These are phyloP conservation scores for Aselliscus stoliczkanus DNA, from an alignment of 2,797 vertebrate genomes.

Conservation along the genomic window DNA sequence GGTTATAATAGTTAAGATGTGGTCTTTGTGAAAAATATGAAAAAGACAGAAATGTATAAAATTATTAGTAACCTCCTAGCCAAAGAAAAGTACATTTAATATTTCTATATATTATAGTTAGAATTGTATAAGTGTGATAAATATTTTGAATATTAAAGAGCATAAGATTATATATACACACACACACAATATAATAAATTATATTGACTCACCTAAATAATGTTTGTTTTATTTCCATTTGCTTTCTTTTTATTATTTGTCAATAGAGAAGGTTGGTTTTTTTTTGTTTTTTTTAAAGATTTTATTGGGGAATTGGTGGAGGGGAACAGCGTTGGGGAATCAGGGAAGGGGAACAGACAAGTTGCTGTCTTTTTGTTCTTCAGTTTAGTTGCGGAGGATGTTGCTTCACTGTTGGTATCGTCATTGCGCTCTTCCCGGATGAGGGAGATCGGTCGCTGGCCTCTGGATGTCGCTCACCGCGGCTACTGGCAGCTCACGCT, in stretches of 20 bases:
- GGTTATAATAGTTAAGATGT: background rate
- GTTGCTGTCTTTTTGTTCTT: no score
- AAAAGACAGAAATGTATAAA: background rate
- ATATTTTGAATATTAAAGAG: background rate
- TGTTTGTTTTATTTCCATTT: background rate
- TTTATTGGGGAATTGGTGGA: no score
- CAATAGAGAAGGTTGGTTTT: background rate
- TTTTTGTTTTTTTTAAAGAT: no score
- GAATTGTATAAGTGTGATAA: background rate
- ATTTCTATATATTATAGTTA: background rate
- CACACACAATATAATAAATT: background rate
- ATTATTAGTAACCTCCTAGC: background rate
- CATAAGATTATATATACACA: no score
- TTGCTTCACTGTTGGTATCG: no score
- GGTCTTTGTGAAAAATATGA: background rate
- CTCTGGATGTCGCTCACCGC: no score
- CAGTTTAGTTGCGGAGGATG: no score
- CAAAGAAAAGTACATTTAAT: background rate
- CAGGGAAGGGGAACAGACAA: no score
- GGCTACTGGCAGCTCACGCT: no score
- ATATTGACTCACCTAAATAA: background rate
- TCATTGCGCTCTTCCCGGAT: no score
- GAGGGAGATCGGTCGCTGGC: no score
- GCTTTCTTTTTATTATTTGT: background rate
- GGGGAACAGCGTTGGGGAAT: no score